These are phyloP conservation scores for Brachyrhaphis roseni DNA, from an alignment of 2,797 vertebrate genomes.

Conservation along the genomic window DNA sequence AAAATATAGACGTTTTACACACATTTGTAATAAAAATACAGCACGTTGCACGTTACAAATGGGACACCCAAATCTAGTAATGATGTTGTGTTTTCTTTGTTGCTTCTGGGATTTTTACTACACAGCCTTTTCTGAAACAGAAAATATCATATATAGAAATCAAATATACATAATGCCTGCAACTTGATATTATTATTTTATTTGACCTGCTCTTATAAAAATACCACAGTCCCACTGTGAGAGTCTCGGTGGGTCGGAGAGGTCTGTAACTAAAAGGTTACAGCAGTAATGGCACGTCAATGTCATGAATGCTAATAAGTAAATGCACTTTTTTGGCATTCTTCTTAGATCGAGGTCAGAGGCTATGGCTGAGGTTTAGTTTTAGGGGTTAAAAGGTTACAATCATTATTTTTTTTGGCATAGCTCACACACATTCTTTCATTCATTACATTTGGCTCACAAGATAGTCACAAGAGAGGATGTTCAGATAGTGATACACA, in stretches of 20 bases:
- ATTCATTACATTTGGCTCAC: constrained; percentile 27
- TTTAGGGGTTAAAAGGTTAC: constrained; percentile 60
- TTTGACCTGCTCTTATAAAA: background rate
- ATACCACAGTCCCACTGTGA: constrained; percentile 3
- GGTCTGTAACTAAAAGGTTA: constrained; percentile 38
- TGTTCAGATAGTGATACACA: constrained; percentile 19
- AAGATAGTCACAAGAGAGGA: background rate
- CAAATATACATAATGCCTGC: background rate
- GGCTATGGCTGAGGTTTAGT: constrained; percentile 45
- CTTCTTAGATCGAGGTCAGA: constrained; percentile 43
- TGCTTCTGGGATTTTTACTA: background rate
- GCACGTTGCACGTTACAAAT: background rate
- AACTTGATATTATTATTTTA: background rate
- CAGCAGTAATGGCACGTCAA: constrained; percentile 27
- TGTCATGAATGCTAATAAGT: constrained; percentile 50
- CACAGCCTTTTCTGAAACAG: background rate
- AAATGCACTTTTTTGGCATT: constrained; percentile 41
- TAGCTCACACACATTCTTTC: constrained; percentile 44
- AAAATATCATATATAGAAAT: background rate
- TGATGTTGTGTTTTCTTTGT: background rate
- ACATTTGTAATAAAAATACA: background rate
- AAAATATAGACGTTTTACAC: no score
- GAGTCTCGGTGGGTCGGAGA: constrained; percentile 13
- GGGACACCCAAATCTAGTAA: background rate
- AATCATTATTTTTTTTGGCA: constrained; percentile 62